These are phyloP conservation scores for Gallinago nigripennis DNA, from an alignment of 2,797 vertebrate species.

Conservation along the genomic window DNA sequence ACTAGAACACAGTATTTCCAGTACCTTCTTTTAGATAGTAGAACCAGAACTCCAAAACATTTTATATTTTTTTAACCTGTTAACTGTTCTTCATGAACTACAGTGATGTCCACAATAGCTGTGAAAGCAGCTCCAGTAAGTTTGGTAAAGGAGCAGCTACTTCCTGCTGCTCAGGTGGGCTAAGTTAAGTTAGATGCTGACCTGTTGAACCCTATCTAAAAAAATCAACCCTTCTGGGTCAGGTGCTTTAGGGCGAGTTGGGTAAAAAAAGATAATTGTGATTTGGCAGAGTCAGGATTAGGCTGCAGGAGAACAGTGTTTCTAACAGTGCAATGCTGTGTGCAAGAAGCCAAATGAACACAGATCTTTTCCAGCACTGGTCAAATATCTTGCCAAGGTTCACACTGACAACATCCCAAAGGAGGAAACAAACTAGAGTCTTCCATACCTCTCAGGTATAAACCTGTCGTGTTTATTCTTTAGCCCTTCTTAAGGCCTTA, in stretches of 20 bases:
- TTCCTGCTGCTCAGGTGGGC: background rate
- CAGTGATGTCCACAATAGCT: background rate
- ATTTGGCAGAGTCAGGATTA: background rate
- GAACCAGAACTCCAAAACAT: background rate
- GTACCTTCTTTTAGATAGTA: background rate
- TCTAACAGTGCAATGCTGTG: background rate
- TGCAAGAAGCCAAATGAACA: background rate
- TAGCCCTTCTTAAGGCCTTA: background rate
- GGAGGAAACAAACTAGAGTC: background rate
- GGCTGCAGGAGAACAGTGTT: background rate
- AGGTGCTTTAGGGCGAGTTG: background rate
- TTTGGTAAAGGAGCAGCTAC: background rate
- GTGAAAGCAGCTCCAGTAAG: background rate
- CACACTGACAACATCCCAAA: background rate
- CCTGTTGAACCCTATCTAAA: background rate
- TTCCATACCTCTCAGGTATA: background rate
- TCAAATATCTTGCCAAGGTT: background rate
- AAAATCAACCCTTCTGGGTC: accelerated
- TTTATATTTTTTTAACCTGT: background rate
- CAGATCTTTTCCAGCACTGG: background rate
- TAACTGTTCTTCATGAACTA: background rate
- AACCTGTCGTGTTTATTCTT: background rate
- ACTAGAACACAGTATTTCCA: background rate
- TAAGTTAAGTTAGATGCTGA: background rate
- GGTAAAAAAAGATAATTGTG: background rate